Evolutionary conservation across 2,888 invertebrate species (phyloP), one percentile per base, ranked within the genome.

Genomic region (Idaea straminata): DNA sequence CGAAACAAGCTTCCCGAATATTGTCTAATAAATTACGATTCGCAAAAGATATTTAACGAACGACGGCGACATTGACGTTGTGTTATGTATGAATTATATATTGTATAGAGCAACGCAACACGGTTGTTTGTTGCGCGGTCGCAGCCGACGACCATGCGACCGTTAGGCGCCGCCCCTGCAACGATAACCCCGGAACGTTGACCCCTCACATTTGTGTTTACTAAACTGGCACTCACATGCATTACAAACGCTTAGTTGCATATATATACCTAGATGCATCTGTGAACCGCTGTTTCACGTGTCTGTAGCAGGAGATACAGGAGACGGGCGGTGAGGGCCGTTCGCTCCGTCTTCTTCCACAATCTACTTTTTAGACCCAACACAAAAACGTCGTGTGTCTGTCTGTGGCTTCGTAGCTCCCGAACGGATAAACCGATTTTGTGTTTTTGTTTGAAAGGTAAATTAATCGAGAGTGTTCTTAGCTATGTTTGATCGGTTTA

Each of bases 111-210:
- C 10, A 6, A 16, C 63, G 66, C 60, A 67, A 64, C 64, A 65
- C 72, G 72, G 72, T 71, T 67, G 67, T 60, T 69, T 64, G 68
- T 25, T 67, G 69, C 73, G 73, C 70, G 68, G 68, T 66, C 68
- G 66, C 72, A 71, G 70, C 65, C 80, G 84, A 76, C 80, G 84
- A 76, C 84, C 83, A 80, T 81, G 85, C 89, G 90, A 85, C 88
- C 83, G 86, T 86, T 80, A 84, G 91, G 87, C 91, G 91, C 90
- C 90, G 88, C 87, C 86, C 83, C 85, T 83, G 77, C 74, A 68
- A 72, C 74, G 92, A 91, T 92, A 92, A 92, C 92, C 92, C 81
- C 85, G 84, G 88, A 87, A 84, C 88, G 90, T 89, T 90, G 91
- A 91, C 90, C 92, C 85, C 73, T 82, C 84, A 84, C 85, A 85